These are phyloP conservation scores for Chelonia mydas DNA, from an alignment of 2,797 vertebrate species.

Conservation along the genomic window DNA sequence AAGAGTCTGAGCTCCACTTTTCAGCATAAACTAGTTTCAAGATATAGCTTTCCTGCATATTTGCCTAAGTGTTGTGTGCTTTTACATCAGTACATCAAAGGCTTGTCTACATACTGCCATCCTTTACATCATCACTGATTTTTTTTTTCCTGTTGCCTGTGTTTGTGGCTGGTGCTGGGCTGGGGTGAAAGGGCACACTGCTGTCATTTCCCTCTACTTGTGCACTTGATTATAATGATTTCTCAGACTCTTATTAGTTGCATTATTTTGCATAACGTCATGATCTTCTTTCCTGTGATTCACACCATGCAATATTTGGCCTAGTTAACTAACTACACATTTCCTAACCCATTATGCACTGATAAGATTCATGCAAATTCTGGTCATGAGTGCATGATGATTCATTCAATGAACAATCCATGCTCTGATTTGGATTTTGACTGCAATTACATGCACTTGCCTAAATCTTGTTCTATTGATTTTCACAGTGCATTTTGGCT, in stretches of 20 bases:
- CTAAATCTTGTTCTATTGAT: constrained; percentile 25
- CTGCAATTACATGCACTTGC: neutral
- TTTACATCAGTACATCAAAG: no score
- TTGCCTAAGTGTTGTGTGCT: no score
- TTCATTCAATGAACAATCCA: neutral
- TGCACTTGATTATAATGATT: neutral
- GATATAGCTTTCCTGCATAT: no score
- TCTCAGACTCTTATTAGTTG: neutral
- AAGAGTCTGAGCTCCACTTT: no score
- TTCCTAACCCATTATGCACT: neutral
- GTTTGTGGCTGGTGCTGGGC: neutral
- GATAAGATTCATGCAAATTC: neutral
- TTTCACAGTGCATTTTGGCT: constrained; percentile 48
- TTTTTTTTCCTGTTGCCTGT: neutral
- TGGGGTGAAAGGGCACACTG: neutral
- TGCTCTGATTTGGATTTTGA: neutral
- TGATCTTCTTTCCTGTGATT: neutral
- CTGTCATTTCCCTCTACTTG: neutral
- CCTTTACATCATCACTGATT: neutral
- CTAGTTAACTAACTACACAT: neutral
- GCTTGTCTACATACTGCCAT: neutral
- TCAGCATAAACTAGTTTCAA: no score
- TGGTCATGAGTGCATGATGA: neutral
- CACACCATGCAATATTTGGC: neutral
- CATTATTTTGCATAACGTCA: neutral